Percentiles rank a stretch among this genome's conserved stretches.
Evolutionary conservation across 2,113 vertebrate species (phyloP).

Genomic region (Anseranas semipalmata): DNA sequence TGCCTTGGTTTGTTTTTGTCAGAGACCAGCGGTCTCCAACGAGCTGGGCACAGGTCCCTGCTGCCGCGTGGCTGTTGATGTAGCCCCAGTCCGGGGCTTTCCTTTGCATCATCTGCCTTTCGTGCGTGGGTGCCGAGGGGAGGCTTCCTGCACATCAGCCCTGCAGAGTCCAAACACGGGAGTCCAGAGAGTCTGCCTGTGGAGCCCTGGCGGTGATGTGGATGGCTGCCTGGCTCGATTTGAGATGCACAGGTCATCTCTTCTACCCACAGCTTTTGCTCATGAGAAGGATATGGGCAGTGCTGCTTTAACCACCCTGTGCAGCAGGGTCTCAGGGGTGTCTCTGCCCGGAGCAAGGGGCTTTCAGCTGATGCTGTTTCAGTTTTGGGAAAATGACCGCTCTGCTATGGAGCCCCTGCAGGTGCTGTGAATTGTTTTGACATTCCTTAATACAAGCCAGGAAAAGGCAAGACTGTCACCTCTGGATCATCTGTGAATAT

Average conservation of each 20-base stretch:
- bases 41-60: neutral
- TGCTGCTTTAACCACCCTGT: neutral
- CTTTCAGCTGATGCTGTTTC: neutral
- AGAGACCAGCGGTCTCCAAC: neutral
- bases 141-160: neutral
- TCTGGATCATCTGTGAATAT: neutral
- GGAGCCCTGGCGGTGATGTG: rapidly evolving
- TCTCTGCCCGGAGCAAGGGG: neutral
- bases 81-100: neutral
- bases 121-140: neutral
- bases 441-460: neutral
- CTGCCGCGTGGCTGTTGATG: rapidly evolving
- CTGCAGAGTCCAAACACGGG: neutral
- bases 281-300: neutral
- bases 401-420: neutral
- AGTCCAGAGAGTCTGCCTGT: neutral
- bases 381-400: neutral
- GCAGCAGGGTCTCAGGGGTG: neutral
- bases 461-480: neutral
- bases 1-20: neutral
- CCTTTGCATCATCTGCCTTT: neutral
- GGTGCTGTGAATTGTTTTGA: neutral
- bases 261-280: neutral
- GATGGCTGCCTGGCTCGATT: neutral
- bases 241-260: neutral